These are phyloP conservation scores for Daktulosphaira vitifoliae DNA, from an alignment of 1,140 invertebrate species.

Conservation along the genomic window DNA sequence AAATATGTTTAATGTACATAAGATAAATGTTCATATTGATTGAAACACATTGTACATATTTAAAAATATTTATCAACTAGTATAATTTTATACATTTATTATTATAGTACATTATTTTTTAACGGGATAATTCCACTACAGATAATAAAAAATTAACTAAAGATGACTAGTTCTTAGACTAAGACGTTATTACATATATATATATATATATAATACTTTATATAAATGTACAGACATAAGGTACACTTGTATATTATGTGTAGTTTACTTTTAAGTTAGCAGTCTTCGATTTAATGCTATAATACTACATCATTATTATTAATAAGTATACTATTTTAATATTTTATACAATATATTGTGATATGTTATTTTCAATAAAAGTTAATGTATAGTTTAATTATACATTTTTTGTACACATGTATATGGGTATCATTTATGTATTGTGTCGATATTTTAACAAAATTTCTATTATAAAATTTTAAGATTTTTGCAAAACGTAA, in stretches of 20 bases:
- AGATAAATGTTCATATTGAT: not conserved
- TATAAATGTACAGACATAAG: not conserved
- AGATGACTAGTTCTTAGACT: conserved; percentile 30
- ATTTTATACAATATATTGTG: conserved; percentile 12
- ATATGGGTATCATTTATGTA: no score
- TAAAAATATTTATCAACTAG: conserved; percentile 19
- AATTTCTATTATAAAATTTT: no score
- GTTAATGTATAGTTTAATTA: conserved; percentile 8
- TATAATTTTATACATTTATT: no score
- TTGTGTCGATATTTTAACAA: no score
- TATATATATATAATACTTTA: not conserved
- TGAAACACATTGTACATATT: conserved; percentile 19
- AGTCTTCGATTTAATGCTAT: conserved; percentile 26
- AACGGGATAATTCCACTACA: conserved; percentile 17
- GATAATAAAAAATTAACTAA: conserved; percentile 22
- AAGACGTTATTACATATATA: conserved; percentile 17
- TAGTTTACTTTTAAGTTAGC: conserved; percentile 14
- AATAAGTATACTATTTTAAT: conserved; percentile 13
- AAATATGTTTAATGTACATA: conserved; percentile 11
- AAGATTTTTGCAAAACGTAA: no score
- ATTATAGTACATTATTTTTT: no score
- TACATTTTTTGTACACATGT: no score
- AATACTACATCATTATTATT: conserved; percentile 15
- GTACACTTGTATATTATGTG: not conserved
- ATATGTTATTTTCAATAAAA: conserved; percentile 32